Percentiles rank a stretch among this genome's conserved stretches.
Evolutionary conservation across 2,113 vertebrate genomes (phyloP).

Genomic region (Globicephala melas): DNA sequence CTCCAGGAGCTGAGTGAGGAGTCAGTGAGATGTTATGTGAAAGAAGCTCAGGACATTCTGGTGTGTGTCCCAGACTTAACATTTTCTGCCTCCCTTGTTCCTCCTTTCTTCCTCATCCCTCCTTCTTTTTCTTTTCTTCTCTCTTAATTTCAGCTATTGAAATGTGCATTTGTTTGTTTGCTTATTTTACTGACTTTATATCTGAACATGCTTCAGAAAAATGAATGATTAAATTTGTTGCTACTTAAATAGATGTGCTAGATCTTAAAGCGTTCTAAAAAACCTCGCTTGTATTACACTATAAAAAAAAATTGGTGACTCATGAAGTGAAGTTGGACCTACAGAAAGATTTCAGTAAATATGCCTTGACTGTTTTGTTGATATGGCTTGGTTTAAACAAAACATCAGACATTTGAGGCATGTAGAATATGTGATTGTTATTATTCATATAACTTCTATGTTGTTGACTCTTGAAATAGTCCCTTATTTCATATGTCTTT

Average conservation of each 20-base stretch:
- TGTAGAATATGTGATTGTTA: not conserved
- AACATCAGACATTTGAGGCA: not conserved
- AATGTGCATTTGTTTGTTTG: not conserved
- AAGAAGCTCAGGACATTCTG: not conserved
- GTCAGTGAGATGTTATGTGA: not conserved
- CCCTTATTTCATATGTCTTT: not conserved
- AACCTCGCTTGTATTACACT: not conserved
- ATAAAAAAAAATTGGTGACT: not conserved
- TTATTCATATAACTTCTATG: not conserved
- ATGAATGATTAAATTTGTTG: not conserved
- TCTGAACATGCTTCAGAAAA: not conserved
- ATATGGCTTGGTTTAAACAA: not conserved
- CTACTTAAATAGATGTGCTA: not conserved
- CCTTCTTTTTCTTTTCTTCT: not conserved
- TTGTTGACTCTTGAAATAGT: not conserved
- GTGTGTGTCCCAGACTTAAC: not conserved
- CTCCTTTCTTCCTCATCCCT: not conserved
- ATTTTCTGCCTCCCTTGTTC: not conserved
- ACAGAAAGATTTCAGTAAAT: not conserved
- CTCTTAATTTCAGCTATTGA: not conserved
- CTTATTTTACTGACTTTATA: not conserved
- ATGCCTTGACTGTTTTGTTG: not conserved
- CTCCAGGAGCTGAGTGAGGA: not conserved
- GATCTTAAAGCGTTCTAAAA: not conserved
- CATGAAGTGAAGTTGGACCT: not conserved